phyloP scores from a whole-genome alignment of 2,888 invertebrate species.

The Petrolisthes manimaculis region DNA sequence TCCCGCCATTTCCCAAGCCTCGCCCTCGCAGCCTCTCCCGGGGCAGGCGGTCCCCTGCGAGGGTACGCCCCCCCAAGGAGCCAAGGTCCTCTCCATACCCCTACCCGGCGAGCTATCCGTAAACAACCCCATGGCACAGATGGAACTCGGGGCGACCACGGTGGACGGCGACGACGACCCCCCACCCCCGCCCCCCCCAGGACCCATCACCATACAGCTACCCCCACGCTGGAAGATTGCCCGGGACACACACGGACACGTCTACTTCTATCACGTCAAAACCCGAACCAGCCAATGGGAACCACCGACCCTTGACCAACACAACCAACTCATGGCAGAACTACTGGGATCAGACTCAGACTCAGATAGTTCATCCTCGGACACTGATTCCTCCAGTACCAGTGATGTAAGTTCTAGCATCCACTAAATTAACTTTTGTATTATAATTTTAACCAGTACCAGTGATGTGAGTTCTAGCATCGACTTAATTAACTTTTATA shows the following conservation, averaged over 20 bases:
- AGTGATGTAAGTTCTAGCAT: conserved; percentile 43
- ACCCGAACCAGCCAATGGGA: conserved; percentile 71
- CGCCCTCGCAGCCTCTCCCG: conserved; percentile 45
- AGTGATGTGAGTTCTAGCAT: no score
- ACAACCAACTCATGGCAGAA: conserved; percentile 61
- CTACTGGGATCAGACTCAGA: conserved; percentile 42
- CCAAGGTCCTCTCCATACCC: conserved; percentile 40
- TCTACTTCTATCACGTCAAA: conserved; percentile 92
- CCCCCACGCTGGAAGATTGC: conserved; percentile 91
- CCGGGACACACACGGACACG: conserved; percentile 83
- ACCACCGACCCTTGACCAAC: conserved; percentile 52
- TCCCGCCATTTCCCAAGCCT: conserved; percentile 22
- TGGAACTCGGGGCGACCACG: no score
- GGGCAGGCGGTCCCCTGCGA: conserved; percentile 44
- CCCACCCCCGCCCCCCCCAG: conserved; percentile 67
- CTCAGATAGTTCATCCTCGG: conserved; percentile 33
- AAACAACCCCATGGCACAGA: no score
- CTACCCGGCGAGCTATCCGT: conserved; percentile 34
- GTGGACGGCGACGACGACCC: conserved; percentile 13
- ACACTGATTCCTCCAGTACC: conserved; percentile 42
- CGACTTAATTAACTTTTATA: no score
- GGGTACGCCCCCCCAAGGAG: conserved; percentile 48
- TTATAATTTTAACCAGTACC: no score
- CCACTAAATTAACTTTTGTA: no score
- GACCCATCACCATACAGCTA: conserved; percentile 72